Evolutionary conservation across 2,888 invertebrate species (phyloP).

Genomic region (Acholoe squamosa): DNA sequence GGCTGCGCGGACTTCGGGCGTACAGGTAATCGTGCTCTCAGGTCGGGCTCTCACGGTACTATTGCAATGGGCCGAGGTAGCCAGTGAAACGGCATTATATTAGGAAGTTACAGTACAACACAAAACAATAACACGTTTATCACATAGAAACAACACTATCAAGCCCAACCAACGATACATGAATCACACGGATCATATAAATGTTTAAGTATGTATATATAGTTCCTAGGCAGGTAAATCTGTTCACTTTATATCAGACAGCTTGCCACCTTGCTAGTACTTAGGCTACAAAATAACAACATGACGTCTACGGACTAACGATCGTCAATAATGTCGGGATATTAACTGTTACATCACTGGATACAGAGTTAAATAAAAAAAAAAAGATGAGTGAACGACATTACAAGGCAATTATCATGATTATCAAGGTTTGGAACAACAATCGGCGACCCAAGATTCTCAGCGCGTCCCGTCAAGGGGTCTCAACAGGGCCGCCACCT

Average conservation of each 20-base stretch:
- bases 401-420: constrained; percentile 50
- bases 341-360: constrained; percentile 52
- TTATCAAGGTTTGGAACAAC: constrained; percentile 52
- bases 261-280: constrained; percentile 59
- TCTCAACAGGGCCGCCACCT: constrained; percentile 14
- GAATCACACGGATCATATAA: constrained; percentile 59
- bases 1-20: constrained; percentile 6
- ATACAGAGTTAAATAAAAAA: constrained; percentile 54
- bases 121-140: constrained; percentile 59
- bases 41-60: constrained; percentile 32
- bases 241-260: constrained; percentile 52
- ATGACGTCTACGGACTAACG: constrained; percentile 55
- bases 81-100: constrained; percentile 46
- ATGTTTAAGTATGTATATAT: constrained; percentile 55
- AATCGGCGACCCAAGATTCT: constrained; percentile 5
- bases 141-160: constrained; percentile 61
- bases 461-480: constrained; percentile 2
- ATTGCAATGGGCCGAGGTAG: constrained; percentile 62
- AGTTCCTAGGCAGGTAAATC: constrained; percentile 49
- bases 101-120: constrained; percentile 55
- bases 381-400: constrained; percentile 57
- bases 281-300: constrained; percentile 58
- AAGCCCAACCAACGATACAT: constrained; percentile 61
- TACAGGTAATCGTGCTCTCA: constrained; percentile 58
- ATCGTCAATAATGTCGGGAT: constrained; percentile 26